Evolutionary conservation across 2,113 vertebrate genomes (phyloP).

Genomic region (Clarias gariepinus): DNA sequence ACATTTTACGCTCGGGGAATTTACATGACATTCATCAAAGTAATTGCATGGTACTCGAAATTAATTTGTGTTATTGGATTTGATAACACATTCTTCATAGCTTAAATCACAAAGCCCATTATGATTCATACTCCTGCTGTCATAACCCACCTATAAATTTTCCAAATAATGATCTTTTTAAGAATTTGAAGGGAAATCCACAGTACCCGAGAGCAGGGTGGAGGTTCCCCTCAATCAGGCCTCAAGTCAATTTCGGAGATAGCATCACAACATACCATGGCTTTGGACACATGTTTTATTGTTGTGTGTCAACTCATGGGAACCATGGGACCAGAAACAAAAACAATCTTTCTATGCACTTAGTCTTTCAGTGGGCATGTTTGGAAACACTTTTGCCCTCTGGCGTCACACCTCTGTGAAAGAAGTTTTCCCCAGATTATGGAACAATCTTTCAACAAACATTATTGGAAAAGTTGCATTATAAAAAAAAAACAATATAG

Average conservation of each 20-base stretch:
- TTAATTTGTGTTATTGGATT: slow-evolving; percentile 16
- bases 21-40: slow-evolving; percentile 42
- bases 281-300: slow-evolving; percentile 3
- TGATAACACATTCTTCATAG: slow-evolving; percentile 33
- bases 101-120: slow-evolving; percentile 12
- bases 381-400: slow-evolving; percentile 30
- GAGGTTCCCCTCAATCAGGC: not conserved
- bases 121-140: slow-evolving; percentile 3
- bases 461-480: not conserved
- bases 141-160: slow-evolving; percentile 11
- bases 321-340: not conserved
- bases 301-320: slow-evolving; percentile 4
- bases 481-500: not conserved
- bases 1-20: slow-evolving; percentile 12
- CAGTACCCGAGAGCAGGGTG: slow-evolving; percentile 1
- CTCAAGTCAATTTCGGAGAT: slow-evolving; percentile 16
- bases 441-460: slow-evolving; percentile 11
- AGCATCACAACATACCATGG: not conserved
- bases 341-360: slow-evolving; percentile 26
- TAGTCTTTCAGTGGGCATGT: slow-evolving; percentile 6
- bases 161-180: slow-evolving; percentile 1
- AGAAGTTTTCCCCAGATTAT: slow-evolving; percentile 15
- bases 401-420: slow-evolving; percentile 23
- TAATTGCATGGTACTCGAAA: slow-evolving; percentile 30
- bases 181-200: not conserved